Evolutionary conservation across 1,140 invertebrate genomes (phyloP).

Genomic region (Musca vetustissima): DNA sequence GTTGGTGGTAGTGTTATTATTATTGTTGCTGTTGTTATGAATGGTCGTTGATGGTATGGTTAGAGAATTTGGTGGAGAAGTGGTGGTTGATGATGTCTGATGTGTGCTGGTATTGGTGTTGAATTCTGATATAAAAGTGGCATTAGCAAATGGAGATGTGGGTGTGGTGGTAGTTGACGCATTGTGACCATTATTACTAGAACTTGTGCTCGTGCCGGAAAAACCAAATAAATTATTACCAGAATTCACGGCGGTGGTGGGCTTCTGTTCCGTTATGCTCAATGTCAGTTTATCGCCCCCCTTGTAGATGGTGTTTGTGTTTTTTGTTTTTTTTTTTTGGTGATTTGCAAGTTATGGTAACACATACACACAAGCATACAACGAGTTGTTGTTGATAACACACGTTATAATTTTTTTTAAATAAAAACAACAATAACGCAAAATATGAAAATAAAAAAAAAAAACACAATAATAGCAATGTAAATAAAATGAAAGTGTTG

Average conservation of each 20-base stretch:
- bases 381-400: neutral
- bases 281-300: conserved; percentile 77
- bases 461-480: conserved; percentile 20
- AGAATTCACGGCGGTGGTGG: conserved; percentile 29
- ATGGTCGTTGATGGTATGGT: conserved; percentile 11
- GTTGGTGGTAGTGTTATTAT: neutral
- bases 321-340: too few species aligned
- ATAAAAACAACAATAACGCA: conserved; percentile 3
- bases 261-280: conserved; percentile 60
- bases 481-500: conserved; percentile 13
- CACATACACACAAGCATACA: neutral
- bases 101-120: conserved; percentile 7
- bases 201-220: conserved; percentile 33
- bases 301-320: conserved; percentile 41
- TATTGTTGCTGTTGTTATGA: conserved; percentile 9
- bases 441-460: conserved; percentile 22
- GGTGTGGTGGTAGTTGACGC: conserved; percentile 17
- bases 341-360: neutral
- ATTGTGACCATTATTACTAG: conserved; percentile 21
- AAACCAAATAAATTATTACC: conserved; percentile 33
- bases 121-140: conserved; percentile 30
- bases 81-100: conserved; percentile 17
- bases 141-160: conserved; percentile 28
- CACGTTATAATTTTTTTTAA: neutral
- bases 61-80: conserved; percentile 19